Base-by-base conservation (phyloP, 1,140 invertebrate genomes). In the Drosophila repletoides region DNA sequence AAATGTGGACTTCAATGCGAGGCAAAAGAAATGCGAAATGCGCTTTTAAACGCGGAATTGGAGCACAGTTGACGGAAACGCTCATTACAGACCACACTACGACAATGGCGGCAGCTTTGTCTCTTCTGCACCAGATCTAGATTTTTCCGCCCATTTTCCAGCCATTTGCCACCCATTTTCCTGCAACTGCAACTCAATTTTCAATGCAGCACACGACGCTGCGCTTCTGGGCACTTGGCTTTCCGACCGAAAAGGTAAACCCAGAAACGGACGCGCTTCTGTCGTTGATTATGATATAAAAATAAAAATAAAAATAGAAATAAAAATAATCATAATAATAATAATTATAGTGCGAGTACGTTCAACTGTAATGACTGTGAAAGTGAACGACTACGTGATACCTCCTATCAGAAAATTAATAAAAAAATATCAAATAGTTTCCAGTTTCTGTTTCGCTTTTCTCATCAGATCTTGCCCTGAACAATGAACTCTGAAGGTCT, bases 41-140 rank as follows among this genome's bases (percentile, higher is more conserved):
- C 65, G 56, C 52, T 83, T 84, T 71, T 64, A 64, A 79, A 79
- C 40, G 66, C 21, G 10, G 19, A 72, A 52, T 53, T 58, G 65
- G 46, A 58, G 38, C 68, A 61, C 38, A 41, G 52, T 65, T 72
- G 79, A 73, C 69, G 71, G 76, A 79, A 76, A 19, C 61, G 34
- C 75, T 79, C 74, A 84, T 84, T 79, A 79, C 45, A 75, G 66
- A 86, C 68, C 70, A 68, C 70, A 79, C 66, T n/a, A n/a, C 70
- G 49, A 52, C 41, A 38, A 10, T 22, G 52, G 14, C 61, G 22
- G 15, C 26, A 22, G 15, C 49, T 67, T 61, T 68, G 48, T 53
- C 40, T 52, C n/a, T n/a, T n/a, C 36, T 75, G 59, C 66, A 55
- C 38, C 36, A 69, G 75, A 53, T 76, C 52, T 40, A 45, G 38